Conservation (phyloP, 2,888 invertebrate genomes). For the Scaptomyza polygonia region DNA sequence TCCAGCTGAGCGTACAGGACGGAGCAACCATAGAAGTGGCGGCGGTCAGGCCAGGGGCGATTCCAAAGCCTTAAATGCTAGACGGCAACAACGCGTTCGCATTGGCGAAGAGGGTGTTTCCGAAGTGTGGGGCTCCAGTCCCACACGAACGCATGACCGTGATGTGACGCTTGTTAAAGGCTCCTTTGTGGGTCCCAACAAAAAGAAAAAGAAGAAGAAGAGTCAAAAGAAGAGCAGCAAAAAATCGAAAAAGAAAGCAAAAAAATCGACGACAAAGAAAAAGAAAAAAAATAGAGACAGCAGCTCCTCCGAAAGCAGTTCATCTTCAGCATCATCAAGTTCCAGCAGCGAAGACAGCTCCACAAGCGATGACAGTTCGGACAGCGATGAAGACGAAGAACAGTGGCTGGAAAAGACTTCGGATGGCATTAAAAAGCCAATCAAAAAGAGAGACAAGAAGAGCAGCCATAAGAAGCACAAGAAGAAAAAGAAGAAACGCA, state of each 20-base stretch:
- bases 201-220: constrained; percentile 76
- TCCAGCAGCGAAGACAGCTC: constrained; percentile 73
- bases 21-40: constrained; percentile 35
- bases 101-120: constrained; percentile 89
- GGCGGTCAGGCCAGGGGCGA: constrained; percentile 46
- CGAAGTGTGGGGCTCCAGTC: constrained; percentile 91
- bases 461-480: constrained; percentile 66
- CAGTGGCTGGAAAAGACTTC: constrained; percentile 89
- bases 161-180: constrained; percentile 68
- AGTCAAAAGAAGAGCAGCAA: constrained; percentile 53
- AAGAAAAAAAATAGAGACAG: constrained; percentile 85
- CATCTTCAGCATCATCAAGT: constrained; percentile 41
- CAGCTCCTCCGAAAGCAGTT: constrained; percentile 52
- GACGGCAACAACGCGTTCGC: constrained; percentile 90
- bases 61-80: constrained; percentile 88
- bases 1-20: constrained; percentile 57
- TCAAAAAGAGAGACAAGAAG: constrained; percentile 84
- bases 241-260: constrained; percentile 61
- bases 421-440: constrained; percentile 84
- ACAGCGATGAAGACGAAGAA: constrained; percentile 84
- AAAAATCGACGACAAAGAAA: constrained; percentile 84
- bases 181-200: constrained; percentile 69
- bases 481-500: constrained; percentile 78
- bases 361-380: constrained; percentile 45
- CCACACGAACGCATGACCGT: constrained; percentile 85